Conservation (phyloP, 2,797 vertebrate genomes). For the Oophaga sylvatica region DNA sequence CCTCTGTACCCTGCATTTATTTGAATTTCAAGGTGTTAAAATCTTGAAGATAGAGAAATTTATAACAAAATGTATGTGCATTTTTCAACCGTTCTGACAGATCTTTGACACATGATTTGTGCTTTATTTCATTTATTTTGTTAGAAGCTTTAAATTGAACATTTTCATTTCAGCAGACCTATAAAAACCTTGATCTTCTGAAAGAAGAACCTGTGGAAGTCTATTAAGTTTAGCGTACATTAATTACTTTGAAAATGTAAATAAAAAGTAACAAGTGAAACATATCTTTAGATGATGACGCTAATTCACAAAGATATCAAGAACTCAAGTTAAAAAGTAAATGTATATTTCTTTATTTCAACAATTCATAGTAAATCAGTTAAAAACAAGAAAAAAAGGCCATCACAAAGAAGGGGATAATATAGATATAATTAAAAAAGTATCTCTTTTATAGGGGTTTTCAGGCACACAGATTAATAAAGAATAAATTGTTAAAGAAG, state of each 20-base stretch:
- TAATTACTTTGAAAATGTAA: constrained; percentile 27
- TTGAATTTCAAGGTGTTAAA: constrained; percentile 27
- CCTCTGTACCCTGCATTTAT: constrained; percentile 6
- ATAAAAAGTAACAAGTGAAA: background rate
- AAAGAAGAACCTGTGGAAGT: background rate
- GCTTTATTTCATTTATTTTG: constrained; percentile 47
- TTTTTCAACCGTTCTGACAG: constrained; percentile 7
- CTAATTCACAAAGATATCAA: too few relatives aligned
- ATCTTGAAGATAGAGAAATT: background rate
- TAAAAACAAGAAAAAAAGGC: too few relatives aligned
- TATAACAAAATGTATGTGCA: constrained; percentile 7
- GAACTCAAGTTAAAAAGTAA: too few relatives aligned
- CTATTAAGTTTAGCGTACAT: constrained; percentile 31
- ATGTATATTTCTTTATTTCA: too few relatives aligned
- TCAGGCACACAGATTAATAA: too few relatives aligned
- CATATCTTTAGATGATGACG: background rate
- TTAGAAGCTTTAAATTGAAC: constrained; percentile 42
- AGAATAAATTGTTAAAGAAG: too few relatives aligned
- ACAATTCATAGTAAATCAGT: too few relatives aligned
- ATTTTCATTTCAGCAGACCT: constrained; percentile 39
- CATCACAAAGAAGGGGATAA: too few relatives aligned
- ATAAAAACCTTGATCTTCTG: background rate
- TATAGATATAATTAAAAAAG: too few relatives aligned
- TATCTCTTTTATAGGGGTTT: too few relatives aligned
- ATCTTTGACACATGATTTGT: constrained; percentile 50